phyloP scores from a whole-genome alignment of 2,888 invertebrate genomes.

The Mactromeris polynyma region DNA sequence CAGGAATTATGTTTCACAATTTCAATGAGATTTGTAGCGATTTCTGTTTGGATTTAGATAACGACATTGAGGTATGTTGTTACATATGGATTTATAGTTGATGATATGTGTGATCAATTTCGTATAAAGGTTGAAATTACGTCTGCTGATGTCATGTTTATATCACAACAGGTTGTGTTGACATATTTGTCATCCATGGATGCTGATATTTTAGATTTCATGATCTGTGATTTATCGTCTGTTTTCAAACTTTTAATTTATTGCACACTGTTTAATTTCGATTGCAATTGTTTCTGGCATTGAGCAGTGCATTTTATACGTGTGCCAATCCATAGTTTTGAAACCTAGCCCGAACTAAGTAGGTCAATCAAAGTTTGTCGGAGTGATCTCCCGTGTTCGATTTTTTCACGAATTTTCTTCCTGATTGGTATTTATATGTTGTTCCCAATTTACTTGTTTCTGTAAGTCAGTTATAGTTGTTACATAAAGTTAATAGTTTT shows the following conservation, averaged over 20 bases:
- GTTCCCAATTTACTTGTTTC: background rate
- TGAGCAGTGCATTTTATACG: background rate
- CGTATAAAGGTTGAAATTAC: background rate
- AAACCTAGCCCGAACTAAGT: slow-evolving; percentile 13
- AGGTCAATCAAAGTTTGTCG: slow-evolving; percentile 18
- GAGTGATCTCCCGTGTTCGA: slow-evolving; percentile 33
- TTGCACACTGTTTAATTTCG: background rate
- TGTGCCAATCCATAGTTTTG: background rate
- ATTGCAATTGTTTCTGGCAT: background rate
- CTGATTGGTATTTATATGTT: slow-evolving; percentile 23
- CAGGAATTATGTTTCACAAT: slow-evolving; percentile 22
- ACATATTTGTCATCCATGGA: slow-evolving; percentile 43
- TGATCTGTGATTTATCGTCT: background rate
- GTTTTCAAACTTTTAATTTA: background rate
- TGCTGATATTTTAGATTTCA: slow-evolving; percentile 21
- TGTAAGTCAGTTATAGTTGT: background rate
- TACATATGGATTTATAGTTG: background rate
- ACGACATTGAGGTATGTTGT: slow-evolving; percentile 18
- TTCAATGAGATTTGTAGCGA: slow-evolving; percentile 5
- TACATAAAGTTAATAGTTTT: background rate
- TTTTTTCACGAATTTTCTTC: slow-evolving; percentile 35
- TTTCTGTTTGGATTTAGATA: background rate
- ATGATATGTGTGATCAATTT: background rate
- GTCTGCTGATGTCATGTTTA: slow-evolving; percentile 26
- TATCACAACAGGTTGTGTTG: slow-evolving; percentile 47